These are phyloP conservation scores for Myotis findleyi DNA, from an alignment of 2,797 vertebrate species.

Conservation along the genomic window DNA sequence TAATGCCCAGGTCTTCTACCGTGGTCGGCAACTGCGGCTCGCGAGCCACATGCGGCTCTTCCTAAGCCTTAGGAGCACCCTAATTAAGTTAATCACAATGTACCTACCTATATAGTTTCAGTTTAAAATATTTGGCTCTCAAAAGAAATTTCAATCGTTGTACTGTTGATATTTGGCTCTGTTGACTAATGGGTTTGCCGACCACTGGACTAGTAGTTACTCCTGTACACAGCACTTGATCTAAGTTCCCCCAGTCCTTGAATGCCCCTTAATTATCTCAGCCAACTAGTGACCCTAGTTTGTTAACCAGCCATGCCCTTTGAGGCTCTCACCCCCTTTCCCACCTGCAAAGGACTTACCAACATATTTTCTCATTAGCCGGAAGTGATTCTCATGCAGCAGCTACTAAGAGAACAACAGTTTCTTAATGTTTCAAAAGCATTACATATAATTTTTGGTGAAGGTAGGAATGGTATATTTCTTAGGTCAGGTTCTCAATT, in stretches of 20 bases:
- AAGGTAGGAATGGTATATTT: conserved; percentile 24
- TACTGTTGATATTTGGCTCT: no score
- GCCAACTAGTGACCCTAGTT: conserved; percentile 9
- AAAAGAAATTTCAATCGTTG: no score
- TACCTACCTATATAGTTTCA: no score
- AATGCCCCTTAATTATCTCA: conserved; percentile 27
- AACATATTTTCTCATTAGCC: neutral
- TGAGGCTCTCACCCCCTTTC: neutral
- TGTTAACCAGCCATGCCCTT: conserved; percentile 1
- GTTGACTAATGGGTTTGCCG: no score
- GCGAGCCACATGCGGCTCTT: no score
- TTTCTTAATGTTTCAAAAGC: conserved; percentile 37
- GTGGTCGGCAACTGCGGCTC: no score
- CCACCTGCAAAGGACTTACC: neutral
- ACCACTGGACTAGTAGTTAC: neutral
- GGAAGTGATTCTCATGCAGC: neutral
- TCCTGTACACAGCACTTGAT: neutral
- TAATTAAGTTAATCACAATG: no score
- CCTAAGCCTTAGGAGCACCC: no score
- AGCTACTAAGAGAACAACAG: conserved; percentile 4
- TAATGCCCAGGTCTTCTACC: neutral
- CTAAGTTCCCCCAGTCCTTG: neutral
- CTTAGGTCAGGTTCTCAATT: neutral
- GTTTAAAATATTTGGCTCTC: no score
- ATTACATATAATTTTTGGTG: conserved; percentile 30